A percentile compares a stretch with the other conserved stretches of the same genome.
Conservation (phyloP, 37 sponge, comb jelly and placozoan genomes). For the Haliclona indistincta region DNA sequence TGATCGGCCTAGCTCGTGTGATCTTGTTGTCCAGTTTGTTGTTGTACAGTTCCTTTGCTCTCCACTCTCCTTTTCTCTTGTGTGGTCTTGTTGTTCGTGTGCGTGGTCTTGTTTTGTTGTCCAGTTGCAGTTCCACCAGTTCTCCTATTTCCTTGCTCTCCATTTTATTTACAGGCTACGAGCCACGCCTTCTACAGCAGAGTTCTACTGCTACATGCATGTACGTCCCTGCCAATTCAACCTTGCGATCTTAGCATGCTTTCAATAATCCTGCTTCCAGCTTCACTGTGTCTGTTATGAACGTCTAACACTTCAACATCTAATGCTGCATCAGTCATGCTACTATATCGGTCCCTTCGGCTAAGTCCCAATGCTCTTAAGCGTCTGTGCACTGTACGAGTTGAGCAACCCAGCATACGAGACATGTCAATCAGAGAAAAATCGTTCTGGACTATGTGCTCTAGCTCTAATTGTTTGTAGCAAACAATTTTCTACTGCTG, state of each 20-base stretch:
- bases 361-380: neutral
- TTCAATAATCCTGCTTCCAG: slow-evolving; percentile 30
- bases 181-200: slow-evolving; percentile 3
- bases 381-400: slow-evolving; percentile 40
- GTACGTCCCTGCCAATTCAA: slow-evolving; percentile 27
- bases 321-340: slow-evolving; percentile 2
- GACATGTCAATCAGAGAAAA: slow-evolving; percentile 42
- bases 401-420: slow-evolving; percentile 30
- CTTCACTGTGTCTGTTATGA: neutral
- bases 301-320: slow-evolving; percentile 8
- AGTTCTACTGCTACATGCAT: slow-evolving; percentile 15
- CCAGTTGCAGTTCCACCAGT: no score
- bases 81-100: no score
- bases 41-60: slow-evolving; percentile 28
- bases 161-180: slow-evolving; percentile 2
- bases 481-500: no score
- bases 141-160: no score
- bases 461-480: no score
- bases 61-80: slow-evolving; percentile 30
- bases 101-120: no score
- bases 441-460: no score
- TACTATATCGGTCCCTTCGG: neutral
- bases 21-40: no score
- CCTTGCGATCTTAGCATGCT: slow-evolving; percentile 20
- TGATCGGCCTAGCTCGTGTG: no score